Evolutionary conservation across 2,113 vertebrate genomes (phyloP).

Genomic region (Athene noctua): DNA sequence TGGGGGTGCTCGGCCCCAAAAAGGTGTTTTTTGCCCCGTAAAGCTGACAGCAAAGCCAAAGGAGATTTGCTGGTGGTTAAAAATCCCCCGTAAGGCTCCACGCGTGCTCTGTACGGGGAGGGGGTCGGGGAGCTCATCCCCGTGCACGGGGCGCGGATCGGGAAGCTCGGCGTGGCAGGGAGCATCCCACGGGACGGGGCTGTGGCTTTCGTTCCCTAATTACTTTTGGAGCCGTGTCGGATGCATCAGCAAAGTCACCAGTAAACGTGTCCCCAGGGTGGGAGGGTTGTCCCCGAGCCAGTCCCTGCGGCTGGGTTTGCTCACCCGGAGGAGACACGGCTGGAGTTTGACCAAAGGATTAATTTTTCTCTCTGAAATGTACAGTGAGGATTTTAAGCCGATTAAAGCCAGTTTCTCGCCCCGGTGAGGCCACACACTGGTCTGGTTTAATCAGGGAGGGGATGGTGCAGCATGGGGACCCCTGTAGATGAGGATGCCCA

Average conservation of each 20-base stretch:
- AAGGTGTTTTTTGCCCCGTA: not conserved
- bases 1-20: not conserved
- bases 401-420: not conserved
- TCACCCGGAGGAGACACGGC: not conserved
- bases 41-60: not conserved
- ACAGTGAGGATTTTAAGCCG: not conserved
- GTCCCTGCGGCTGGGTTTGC: not conserved
- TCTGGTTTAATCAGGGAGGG: not conserved
- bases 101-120: accelerated
- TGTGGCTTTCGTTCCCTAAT: accelerated
- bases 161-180: not conserved
- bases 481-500: accelerated
- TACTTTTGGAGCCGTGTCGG: not conserved
- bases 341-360: not conserved
- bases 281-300: not conserved
- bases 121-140: not conserved
- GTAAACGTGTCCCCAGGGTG: accelerated
- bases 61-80: not conserved
- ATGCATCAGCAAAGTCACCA: not conserved
- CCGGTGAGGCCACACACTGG: accelerated
- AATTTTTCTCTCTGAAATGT: not conserved
- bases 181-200: not conserved
- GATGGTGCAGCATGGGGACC: accelerated
- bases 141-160: not conserved
- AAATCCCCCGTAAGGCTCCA: accelerated